Percentiles rank a stretch among this genome's conserved stretches.
These are phyloP conservation scores for Ahaetulla prasina DNA, from an alignment of 2,113 vertebrate genomes.

Conservation along the genomic window DNA sequence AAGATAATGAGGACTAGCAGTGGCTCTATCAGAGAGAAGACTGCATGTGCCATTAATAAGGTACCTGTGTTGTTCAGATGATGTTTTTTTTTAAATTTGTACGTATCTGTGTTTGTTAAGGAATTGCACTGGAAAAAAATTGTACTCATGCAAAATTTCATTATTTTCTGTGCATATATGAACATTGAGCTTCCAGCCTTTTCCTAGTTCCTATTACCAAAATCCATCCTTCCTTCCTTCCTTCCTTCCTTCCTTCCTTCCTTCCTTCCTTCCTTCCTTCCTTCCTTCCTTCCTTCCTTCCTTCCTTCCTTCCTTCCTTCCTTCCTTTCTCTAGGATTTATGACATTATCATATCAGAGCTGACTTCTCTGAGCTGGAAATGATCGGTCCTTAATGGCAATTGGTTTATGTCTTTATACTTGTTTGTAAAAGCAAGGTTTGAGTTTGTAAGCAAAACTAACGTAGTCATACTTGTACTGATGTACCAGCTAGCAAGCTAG, in stretches of 20 bases:
- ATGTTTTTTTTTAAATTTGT: not conserved
- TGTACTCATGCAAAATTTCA: not conserved
- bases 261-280: not conserved
- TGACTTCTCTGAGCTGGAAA: not conserved
- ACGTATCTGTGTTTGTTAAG: not conserved
- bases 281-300: not conserved
- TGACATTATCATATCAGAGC: not conserved
- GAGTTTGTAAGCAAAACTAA: not conserved
- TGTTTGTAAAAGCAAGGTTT: not conserved
- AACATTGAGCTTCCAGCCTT: not conserved
- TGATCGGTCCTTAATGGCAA: not conserved
- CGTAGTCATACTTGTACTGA: not conserved
- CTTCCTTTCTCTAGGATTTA: not conserved
- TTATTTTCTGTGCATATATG: not conserved
- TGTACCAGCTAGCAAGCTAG: not conserved
- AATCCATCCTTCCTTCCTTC: not conserved
- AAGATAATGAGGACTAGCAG: conserved; percentile 95
- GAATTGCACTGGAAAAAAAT: not conserved
- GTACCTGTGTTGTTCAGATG: conserved; percentile 56
- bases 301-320: too few species aligned
- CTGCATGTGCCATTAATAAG: conserved; percentile 96
- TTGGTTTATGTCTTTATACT: not conserved
- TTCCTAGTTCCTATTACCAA: not conserved
- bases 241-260: not conserved
- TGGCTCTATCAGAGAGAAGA: conserved; percentile 88